Conservation (phyloP, 2,797 vertebrate genomes). For the Cirrhinus molitorella region DNA sequence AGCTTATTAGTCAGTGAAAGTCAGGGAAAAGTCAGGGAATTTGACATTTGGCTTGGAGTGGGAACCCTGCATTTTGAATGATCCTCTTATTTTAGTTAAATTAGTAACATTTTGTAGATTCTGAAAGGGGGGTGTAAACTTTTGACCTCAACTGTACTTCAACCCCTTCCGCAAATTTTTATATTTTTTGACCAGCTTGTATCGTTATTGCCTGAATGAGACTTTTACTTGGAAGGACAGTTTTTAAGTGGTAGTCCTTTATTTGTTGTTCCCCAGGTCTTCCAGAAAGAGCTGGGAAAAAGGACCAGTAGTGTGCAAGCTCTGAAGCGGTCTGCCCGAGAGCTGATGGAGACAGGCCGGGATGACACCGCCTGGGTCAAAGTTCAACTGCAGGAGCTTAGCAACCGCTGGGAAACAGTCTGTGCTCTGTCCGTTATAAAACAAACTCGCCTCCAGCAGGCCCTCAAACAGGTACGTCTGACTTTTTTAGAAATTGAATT, state of each 20-base stretch:
- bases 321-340: conserved; percentile 93
- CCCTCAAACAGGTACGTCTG: conserved; percentile 90
- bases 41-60: no score
- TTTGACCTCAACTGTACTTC: neutral
- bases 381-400: conserved; percentile 96
- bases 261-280: conserved; percentile 78
- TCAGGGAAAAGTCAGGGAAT: no score
- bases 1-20: no score
- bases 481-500: neutral
- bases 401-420: conserved; percentile 96
- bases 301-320: conserved; percentile 93
- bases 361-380: conserved; percentile 98
- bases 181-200: neutral
- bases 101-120: no score
- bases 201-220: neutral
- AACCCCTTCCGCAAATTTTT: neutral
- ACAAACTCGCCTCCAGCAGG: conserved; percentile 92
- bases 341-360: conserved; percentile 93
- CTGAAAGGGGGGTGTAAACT: no score
- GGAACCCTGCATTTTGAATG: no score
- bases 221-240: neutral
- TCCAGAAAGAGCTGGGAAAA: conserved; percentile 98
- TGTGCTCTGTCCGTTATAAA: conserved; percentile 96
- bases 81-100: no score
- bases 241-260: neutral